Conservation (phyloP, 1,140 invertebrate species). For the Monochamus saltuarius region DNA sequence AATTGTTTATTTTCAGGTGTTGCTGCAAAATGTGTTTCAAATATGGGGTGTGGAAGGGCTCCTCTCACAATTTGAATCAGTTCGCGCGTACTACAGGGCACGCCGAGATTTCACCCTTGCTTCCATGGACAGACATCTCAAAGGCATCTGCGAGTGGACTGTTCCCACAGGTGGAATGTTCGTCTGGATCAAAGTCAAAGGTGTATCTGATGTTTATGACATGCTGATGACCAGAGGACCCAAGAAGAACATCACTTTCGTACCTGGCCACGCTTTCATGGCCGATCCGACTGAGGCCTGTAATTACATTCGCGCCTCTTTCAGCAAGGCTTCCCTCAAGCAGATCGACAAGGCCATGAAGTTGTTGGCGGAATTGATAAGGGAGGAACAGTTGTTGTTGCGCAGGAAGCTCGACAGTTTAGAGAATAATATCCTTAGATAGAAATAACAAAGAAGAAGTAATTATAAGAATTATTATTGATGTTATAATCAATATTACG, state of each 20-base stretch:
- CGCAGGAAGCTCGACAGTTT: constrained; percentile 45
- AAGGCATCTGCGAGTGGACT: constrained; percentile 66
- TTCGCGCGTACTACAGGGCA: constrained; percentile 65
- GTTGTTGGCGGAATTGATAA: constrained; percentile 53
- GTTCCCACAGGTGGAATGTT: constrained; percentile 74
- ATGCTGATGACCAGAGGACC: constrained; percentile 68
- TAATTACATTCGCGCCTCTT: constrained; percentile 68
- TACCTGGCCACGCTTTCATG: constrained; percentile 71
- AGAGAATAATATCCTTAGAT: constrained; percentile 31
- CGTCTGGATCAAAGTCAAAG: constrained; percentile 71
- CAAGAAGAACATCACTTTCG: constrained; percentile 62
- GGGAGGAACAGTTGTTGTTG: constrained; percentile 51
- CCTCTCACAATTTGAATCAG: constrained; percentile 60
- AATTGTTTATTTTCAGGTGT: constrained; percentile 57
- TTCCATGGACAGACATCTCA: constrained; percentile 64
- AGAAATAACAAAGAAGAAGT: not conserved
- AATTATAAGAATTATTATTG: too few relatives aligned
- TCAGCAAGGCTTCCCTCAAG: constrained; percentile 62
- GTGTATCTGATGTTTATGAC: constrained; percentile 68
- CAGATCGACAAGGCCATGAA: constrained; percentile 62
- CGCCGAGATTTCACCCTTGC: constrained; percentile 64
- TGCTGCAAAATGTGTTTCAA: constrained; percentile 63
- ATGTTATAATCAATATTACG: too few relatives aligned
- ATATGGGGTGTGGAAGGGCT: constrained; percentile 64
- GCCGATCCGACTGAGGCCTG: constrained; percentile 60